Evolutionary conservation across 2,797 vertebrate species (phyloP).

Genomic region (Setipinna tenuifilis): DNA sequence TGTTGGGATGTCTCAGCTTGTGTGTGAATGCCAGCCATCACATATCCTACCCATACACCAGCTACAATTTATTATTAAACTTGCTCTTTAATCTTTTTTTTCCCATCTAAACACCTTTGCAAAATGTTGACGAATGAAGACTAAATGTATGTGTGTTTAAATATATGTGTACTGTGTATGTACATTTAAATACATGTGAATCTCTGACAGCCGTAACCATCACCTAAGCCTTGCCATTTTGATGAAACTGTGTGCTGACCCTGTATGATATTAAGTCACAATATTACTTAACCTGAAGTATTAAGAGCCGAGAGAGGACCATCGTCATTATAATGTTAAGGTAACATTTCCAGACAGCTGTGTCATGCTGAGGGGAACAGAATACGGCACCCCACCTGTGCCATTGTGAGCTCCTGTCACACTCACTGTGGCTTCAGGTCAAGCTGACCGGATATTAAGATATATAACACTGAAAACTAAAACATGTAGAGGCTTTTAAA

Average conservation of each 20-base stretch:
- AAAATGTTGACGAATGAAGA: too few species aligned
- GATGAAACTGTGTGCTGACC: background rate
- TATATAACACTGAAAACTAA: background rate
- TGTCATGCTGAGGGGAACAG: background rate
- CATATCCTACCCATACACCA: too few species aligned
- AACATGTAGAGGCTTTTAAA: background rate
- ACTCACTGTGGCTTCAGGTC: background rate
- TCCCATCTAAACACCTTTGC: too few species aligned
- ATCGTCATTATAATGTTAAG: background rate
- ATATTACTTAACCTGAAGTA: background rate
- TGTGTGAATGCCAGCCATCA: too few species aligned
- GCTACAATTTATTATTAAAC: too few species aligned
- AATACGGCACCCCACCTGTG: constrained; percentile 1
- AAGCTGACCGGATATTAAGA: background rate
- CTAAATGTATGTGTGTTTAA: background rate
- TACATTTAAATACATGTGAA: background rate
- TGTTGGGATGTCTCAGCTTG: too few species aligned
- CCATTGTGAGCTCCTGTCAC: background rate
- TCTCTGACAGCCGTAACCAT: background rate
- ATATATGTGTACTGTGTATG: too few species aligned
- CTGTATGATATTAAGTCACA: background rate
- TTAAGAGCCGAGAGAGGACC: background rate
- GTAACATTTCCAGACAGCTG: background rate
- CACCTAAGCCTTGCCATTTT: background rate
- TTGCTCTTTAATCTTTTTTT: too few species aligned